A percentile compares a stretch with the other conserved stretches of the same genome.
These are phyloP conservation scores for Bruchidius siliquastri DNA, from an alignment of 2,888 invertebrate genomes.

Conservation along the genomic window DNA sequence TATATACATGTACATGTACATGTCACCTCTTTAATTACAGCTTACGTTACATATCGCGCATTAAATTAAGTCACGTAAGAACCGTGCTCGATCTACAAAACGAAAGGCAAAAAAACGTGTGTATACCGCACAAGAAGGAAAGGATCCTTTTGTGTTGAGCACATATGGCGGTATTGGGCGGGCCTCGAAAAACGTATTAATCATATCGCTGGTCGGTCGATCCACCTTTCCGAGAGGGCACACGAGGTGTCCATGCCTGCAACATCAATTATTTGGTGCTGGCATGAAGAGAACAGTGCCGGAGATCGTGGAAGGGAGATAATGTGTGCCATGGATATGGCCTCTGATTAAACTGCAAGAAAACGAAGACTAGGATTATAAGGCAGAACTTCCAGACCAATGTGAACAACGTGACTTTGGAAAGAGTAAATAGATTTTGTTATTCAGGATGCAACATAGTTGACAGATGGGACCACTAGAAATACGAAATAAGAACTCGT, in stretches of 20 bases:
- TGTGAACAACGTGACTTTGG: too few species aligned
- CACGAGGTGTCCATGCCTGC: background rate
- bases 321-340: too few species aligned
- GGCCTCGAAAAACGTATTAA: background rate
- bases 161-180: background rate
- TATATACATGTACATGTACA: background rate
- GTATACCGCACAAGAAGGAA: background rate
- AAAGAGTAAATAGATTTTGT: too few species aligned
- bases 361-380: too few species aligned
- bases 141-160: background rate
- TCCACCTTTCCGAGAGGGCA: background rate
- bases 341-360: too few species aligned
- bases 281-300: background rate
- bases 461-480: too few species aligned
- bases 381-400: too few species aligned
- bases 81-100: background rate
- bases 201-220: background rate
- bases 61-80: background rate
- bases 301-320: too few species aligned
- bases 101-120: background rate
- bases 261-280: background rate
- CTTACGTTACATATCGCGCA: background rate
- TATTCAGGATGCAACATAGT: too few species aligned
- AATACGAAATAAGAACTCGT: too few species aligned
- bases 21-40: background rate